These are phyloP conservation scores for Laspeyria flexula DNA, from an alignment of 2,888 invertebrate species.

Conservation along the genomic window DNA sequence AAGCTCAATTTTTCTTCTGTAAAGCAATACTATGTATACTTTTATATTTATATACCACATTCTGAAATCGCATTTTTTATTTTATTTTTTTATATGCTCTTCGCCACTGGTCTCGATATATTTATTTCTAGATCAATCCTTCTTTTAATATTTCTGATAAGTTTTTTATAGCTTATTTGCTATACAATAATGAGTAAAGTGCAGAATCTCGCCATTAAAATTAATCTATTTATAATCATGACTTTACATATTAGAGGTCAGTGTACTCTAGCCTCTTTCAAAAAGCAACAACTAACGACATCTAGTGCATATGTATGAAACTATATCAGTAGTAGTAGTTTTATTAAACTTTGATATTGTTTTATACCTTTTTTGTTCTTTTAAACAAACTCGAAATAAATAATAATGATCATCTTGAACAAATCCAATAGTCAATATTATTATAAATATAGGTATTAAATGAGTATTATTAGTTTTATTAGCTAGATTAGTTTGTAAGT, in stretches of 20 bases:
- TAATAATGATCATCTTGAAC: slow-evolving; percentile 18
- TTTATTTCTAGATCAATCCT: background rate
- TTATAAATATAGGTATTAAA: slow-evolving; percentile 60
- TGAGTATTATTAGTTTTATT: slow-evolving; percentile 74
- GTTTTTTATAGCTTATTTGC: too few species aligned
- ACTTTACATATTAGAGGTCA: too few species aligned
- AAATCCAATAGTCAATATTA: slow-evolving; percentile 48
- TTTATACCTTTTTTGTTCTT: too few species aligned
- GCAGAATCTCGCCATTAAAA: too few species aligned
- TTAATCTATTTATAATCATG: too few species aligned
- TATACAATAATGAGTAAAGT: background rate
- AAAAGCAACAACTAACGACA: too few species aligned
- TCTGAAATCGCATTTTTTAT: slow-evolving; percentile 55
- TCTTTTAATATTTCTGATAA: too few species aligned
- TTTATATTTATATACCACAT: slow-evolving; percentile 26
- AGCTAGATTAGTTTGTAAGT: slow-evolving; percentile 70
- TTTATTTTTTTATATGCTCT: slow-evolving; percentile 13
- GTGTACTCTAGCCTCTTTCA: too few species aligned
- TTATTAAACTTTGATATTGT: too few species aligned
- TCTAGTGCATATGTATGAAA: too few species aligned
- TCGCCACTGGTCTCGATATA: background rate
- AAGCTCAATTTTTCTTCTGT: slow-evolving; percentile 41
- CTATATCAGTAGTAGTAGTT: too few species aligned
- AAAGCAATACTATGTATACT: slow-evolving; percentile 56
- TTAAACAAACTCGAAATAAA: background rate